Percentiles rank a stretch among this genome's conserved stretches.
Evolutionary conservation across 2,113 vertebrate species (phyloP).

Genomic region (Caracal caracal): DNA sequence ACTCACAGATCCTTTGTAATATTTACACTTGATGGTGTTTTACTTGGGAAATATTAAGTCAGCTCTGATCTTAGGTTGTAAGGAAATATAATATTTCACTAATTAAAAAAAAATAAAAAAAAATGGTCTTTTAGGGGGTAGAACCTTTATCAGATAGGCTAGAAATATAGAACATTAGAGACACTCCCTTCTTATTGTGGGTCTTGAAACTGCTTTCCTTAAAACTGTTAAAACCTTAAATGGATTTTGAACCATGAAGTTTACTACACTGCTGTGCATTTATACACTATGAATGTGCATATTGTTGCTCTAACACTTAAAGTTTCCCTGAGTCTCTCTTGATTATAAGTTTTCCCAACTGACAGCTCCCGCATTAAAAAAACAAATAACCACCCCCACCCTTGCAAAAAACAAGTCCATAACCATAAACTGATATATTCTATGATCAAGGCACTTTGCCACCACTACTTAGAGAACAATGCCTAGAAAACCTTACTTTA

Average conservation of each 20-base stretch:
- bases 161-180: not conserved
- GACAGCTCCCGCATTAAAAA: not conserved
- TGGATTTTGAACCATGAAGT: not conserved
- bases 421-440: not conserved
- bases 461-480: not conserved
- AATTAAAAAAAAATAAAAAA: not conserved
- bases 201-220: slow-evolving; percentile 8
- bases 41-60: slow-evolving; percentile 47
- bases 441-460: not conserved
- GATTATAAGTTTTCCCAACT: not conserved
- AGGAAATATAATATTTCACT: not conserved
- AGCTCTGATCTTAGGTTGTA: slow-evolving; percentile 49
- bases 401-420: not conserved
- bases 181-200: not conserved
- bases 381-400: not conserved
- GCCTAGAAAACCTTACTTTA: not conserved
- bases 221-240: not conserved
- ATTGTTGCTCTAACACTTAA: not conserved
- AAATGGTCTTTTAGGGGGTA: not conserved
- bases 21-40: not conserved
- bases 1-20: slow-evolving; percentile 4
- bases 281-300: not conserved
- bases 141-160: not conserved
- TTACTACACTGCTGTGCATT: not conserved
- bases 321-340: not conserved